Evolutionary conservation across 2,797 vertebrate genomes (phyloP), one percentile per base, ranked within the genome.

Genomic region (Glossophaga mutica): DNA sequence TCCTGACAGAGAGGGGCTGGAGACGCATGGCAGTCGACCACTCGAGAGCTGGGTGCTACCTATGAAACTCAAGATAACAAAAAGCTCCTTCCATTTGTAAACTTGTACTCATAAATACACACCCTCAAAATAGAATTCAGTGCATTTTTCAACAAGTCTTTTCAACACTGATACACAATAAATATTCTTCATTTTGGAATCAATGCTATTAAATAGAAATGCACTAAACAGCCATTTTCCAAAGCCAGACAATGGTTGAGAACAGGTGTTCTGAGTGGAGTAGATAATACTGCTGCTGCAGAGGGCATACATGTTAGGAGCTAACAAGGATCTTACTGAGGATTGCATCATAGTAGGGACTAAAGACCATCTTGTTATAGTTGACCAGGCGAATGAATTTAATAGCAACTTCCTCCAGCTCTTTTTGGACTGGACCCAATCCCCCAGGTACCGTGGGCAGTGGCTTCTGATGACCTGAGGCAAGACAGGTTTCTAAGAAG

Each of bases 281-380:
- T 88, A 24, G 85, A 14, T 92, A 73, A 93, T 29, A 91, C 82
- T 22, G 1, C 92, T 2, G 77, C 84, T 3, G 59, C 0, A 34
- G 67, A 84, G 73, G 52, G 73, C 77, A 32, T 0, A 92, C n/a
- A 48, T 11, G 82, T 97, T 97, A 98, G 2, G 89, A 10, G 32
- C 94, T 96, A 94, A 86, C 87, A 34, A 87, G 98, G 46, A 99
- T 97, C 91, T 99, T 99, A 94, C 98, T 98, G 62, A 99, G 99
- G 96, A 99, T 97, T n/a, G 98, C 99, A 77, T 99, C 99, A 42
- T 99, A 99, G 98, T 99, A 99, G 9, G 99, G 99, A 44, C 99
- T 99, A 98, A 99, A 99, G 96, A 99, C 99, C 97, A 99, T 98
- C 98, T 99, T 99, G 98, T 99, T 99, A 98, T 99, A 99, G 98